These are phyloP conservation scores for Argopecten irradians DNA, from an alignment of 1,140 invertebrate genomes.

Conservation along the genomic window DNA sequence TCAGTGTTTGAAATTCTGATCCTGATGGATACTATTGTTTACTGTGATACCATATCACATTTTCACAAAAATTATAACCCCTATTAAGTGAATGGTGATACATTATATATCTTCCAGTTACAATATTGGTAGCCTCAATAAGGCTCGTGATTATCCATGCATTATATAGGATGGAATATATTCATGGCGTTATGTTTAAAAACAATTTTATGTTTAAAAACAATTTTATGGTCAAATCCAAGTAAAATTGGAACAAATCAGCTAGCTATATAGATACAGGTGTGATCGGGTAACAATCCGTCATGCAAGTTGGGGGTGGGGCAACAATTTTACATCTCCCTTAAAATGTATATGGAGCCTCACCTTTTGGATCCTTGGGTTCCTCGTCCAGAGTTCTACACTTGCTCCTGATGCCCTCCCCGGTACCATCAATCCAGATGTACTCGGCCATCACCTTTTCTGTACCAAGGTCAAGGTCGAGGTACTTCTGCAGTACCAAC, in stretches of 20 bases:
- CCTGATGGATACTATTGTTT: no score
- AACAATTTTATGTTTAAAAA: no score
- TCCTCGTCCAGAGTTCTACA: slow-evolving; percentile 89
- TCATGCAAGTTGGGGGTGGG: background rate
- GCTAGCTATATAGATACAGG: background rate
- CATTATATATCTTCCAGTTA: no score
- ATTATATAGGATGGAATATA: no score
- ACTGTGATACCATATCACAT: no score
- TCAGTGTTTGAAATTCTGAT: no score
- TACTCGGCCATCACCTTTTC: slow-evolving; percentile 89
- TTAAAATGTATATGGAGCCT: background rate
- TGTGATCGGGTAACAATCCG: background rate
- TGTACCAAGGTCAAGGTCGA: slow-evolving; percentile 86
- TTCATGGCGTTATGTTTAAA: no score
- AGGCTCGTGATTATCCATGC: no score
- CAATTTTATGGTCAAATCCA: no score
- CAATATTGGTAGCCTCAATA: no score
- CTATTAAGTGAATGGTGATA: no score
- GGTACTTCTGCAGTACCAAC: slow-evolving; percentile 84
- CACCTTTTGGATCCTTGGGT: slow-evolving; percentile 84
- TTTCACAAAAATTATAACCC: no score
- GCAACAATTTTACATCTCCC: background rate
- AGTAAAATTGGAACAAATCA: background rate
- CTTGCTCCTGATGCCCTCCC: slow-evolving; percentile 91
- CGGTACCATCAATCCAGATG: slow-evolving; percentile 97